Base-by-base conservation (phyloP, 2,113 vertebrate genomes). In the Nothoprocta perdicaria region DNA sequence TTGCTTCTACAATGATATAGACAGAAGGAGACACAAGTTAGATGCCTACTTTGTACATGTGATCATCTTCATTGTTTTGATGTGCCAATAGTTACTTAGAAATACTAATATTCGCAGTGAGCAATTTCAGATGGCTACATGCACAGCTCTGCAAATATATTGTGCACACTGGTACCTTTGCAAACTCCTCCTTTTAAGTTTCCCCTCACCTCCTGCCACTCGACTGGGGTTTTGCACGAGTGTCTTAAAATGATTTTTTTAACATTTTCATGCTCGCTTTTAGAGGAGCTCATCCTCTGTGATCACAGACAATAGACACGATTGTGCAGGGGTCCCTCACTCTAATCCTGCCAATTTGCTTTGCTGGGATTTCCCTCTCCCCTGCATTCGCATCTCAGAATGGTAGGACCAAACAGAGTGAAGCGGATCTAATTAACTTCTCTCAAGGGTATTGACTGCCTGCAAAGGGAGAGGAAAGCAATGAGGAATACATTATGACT, bases 381-480 rank as follows among this genome's bases (percentile, higher is more conserved):
- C 87, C 91, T 50, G 68, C 6, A 92, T 61, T 89, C 89, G 75
- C 92, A 26, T 14, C 48, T 93, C 68, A 6, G 80, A 88, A 85
- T 50, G 35, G 76, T 66, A 83, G 94, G 91, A 95, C 94, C 95
- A 85, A 92, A 67, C 93, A 89, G 91, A 96, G 92, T 93, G 94
- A 92, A 95, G 94, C 90, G 2, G 95, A 95, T 96, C 95, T 96
- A 95, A 96, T 96, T 96, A 96, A 94, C 91, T 96, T 91, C 86
- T 96, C 96, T 91, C 95, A 80, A 84, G 95, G 92, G 96, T 95
- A 92, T 93, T 94, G 95, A 93, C 94, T 89, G 95, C 86, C 91
- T 95, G 92, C 80, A 88, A 63, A 96, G 89, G 87, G 93, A 94
- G 87, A 80, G 87, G 77, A 78, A 92, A 81, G 95, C 91, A 94